phyloP scores from a whole-genome alignment of 2,888 invertebrate genomes.

The Drosophila sordidula region DNA sequence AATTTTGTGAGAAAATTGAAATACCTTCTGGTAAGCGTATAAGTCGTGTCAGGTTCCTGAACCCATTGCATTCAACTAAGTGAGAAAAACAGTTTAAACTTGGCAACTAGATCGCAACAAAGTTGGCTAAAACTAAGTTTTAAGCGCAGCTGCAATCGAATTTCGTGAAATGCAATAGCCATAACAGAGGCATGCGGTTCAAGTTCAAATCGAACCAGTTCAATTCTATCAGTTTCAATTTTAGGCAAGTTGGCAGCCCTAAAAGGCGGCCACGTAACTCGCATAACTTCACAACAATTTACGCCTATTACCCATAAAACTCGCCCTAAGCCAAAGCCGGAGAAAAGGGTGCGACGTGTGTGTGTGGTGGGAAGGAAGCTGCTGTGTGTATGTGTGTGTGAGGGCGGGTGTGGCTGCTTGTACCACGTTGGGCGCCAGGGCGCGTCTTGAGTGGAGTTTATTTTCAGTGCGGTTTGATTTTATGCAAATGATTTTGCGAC shows the following conservation, averaged over 20 bases:
- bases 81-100: constrained; percentile 17
- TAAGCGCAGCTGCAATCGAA: constrained; percentile 17
- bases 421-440: constrained; percentile 37
- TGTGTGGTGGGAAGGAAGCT: background rate
- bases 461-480: constrained; percentile 76
- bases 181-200: constrained; percentile 4
- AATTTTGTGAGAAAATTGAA: too few species aligned
- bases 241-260: constrained; percentile 31
- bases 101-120: constrained; percentile 6
- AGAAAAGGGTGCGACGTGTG: constrained; percentile 12
- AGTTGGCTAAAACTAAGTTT: constrained; percentile 8
- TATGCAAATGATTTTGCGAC: constrained; percentile 72
- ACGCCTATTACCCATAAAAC: constrained; percentile 69
- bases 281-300: constrained; percentile 69
- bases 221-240: constrained; percentile 13
- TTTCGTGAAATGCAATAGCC: constrained; percentile 6
- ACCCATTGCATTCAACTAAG: constrained; percentile 17
- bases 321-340: constrained; percentile 18
- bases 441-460: constrained; percentile 63
- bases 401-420: constrained; percentile 7
- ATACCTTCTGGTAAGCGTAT: too few species aligned
- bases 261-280: constrained; percentile 62
- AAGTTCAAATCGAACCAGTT: constrained; percentile 16
- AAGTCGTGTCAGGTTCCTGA: background rate
- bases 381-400: background rate